phyloP scores from a whole-genome alignment of 2,797 vertebrate species.

The Poecile montanus region DNA sequence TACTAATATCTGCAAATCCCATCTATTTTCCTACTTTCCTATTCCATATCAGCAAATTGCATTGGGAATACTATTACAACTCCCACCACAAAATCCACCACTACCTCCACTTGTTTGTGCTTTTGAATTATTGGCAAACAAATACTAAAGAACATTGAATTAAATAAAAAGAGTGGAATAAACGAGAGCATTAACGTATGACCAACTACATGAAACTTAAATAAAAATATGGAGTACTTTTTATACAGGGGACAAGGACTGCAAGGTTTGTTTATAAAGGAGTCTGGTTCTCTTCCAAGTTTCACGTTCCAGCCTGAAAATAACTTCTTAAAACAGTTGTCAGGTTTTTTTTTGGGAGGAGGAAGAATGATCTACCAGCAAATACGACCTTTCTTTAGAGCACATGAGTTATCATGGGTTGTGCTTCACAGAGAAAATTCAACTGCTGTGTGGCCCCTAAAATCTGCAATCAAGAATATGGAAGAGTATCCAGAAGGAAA shows the following conservation, averaged over 20 bases:
- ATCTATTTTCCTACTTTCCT: not conserved
- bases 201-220: not conserved
- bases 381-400: not conserved
- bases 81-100: not conserved
- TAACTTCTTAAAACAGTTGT: slow-evolving; percentile 63
- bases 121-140: not conserved
- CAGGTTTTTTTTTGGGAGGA: not conserved
- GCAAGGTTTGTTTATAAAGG: slow-evolving; percentile 33
- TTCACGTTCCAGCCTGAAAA: slow-evolving; percentile 57
- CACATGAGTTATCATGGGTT: not conserved
- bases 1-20: not conserved
- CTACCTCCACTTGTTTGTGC: not conserved
- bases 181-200: not conserved
- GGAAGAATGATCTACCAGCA: not conserved
- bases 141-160: not conserved
- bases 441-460: not conserved
- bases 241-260: not conserved
- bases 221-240: not conserved
- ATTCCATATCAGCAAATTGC: not conserved
- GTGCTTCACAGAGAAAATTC: not conserved
- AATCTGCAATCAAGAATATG: not conserved
- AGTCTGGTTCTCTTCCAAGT: slow-evolving; percentile 47
- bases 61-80: not conserved
- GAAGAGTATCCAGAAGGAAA: not conserved
- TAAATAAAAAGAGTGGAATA: not conserved